Evolutionary conservation across 2,888 invertebrate genomes (phyloP).

Genomic region (Yponomeuta cagnagella): DNA sequence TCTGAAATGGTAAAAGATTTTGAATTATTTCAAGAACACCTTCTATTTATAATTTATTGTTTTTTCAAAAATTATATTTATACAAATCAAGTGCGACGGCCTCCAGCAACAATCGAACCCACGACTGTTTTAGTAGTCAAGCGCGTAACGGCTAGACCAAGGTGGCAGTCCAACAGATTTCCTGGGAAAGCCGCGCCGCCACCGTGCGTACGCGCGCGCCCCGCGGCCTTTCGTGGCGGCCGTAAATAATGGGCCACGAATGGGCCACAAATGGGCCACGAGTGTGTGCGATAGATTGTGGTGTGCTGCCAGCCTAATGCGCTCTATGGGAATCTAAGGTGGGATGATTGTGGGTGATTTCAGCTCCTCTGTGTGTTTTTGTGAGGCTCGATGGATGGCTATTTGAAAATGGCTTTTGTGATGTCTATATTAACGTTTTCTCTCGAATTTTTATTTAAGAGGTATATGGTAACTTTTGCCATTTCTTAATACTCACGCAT

Average conservation of each 20-base stretch:
- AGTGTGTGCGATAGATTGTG: constrained; percentile 7
- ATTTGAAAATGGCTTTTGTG: not conserved
- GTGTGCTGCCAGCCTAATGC: constrained; percentile 12
- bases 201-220: constrained; percentile 15
- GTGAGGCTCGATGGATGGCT: not conserved
- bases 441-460: too few relatives aligned
- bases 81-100: too few relatives aligned
- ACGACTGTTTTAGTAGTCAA: too few relatives aligned
- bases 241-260: constrained; percentile 15
- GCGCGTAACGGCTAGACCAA: too few relatives aligned
- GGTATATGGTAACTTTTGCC: too few relatives aligned
- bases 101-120: too few relatives aligned
- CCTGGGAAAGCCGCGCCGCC: constrained; percentile 13
- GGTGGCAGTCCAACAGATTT: not conserved
- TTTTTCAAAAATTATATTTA: too few relatives aligned
- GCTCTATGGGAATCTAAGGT: constrained; percentile 52
- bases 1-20: too few relatives aligned
- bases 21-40: too few relatives aligned
- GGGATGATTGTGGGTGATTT: constrained; percentile 34
- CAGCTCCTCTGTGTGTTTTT: constrained; percentile 13
- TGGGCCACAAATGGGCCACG: constrained; percentile 1
- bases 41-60: too few relatives aligned
- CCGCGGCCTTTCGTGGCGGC: constrained; percentile 12
- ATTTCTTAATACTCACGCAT: too few relatives aligned
- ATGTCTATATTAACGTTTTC: not conserved